Conservation (phyloP, 1,140 invertebrate genomes). For the Eueides isabella region DNA sequence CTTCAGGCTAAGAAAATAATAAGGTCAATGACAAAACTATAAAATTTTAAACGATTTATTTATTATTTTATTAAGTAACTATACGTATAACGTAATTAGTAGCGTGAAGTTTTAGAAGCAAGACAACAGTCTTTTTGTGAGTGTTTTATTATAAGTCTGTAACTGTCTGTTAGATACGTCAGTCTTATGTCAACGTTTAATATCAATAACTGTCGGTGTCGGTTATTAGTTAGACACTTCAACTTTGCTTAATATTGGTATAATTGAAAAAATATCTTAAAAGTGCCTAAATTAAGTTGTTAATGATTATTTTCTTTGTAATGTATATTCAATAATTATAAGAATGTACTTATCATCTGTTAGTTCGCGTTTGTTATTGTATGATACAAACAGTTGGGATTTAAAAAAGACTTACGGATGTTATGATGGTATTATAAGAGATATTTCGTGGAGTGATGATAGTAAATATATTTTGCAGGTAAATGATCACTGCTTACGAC, state of each 20-base stretch:
- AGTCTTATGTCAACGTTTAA: background rate
- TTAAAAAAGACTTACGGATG: constrained; percentile 71
- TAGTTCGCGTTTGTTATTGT: constrained; percentile 71
- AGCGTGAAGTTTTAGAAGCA: too few species aligned
- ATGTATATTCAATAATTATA: constrained; percentile 12
- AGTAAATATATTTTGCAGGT: constrained; percentile 80
- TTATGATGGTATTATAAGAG: constrained; percentile 68
- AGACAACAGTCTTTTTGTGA: background rate
- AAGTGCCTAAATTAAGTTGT: background rate
- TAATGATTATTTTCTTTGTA: background rate
- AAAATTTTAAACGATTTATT: too few species aligned
- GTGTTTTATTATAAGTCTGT: background rate
- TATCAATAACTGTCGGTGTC: constrained; percentile 8
- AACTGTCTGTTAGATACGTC: background rate
- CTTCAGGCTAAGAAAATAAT: too few species aligned
- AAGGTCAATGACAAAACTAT: too few species aligned
- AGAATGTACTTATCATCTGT: constrained; percentile 79
- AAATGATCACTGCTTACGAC: constrained; percentile 26
- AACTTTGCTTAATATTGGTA: background rate
- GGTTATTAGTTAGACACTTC: background rate
- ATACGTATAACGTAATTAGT: too few species aligned
- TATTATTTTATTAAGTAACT: too few species aligned
- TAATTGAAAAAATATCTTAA: background rate
- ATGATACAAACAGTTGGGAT: constrained; percentile 74
- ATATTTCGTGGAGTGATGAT: constrained; percentile 79